A percentile compares a stretch with the other conserved stretches of the same genome.
Conservation (phyloP, 2,888 invertebrate species). For the Phytoseiulus persimilis region DNA sequence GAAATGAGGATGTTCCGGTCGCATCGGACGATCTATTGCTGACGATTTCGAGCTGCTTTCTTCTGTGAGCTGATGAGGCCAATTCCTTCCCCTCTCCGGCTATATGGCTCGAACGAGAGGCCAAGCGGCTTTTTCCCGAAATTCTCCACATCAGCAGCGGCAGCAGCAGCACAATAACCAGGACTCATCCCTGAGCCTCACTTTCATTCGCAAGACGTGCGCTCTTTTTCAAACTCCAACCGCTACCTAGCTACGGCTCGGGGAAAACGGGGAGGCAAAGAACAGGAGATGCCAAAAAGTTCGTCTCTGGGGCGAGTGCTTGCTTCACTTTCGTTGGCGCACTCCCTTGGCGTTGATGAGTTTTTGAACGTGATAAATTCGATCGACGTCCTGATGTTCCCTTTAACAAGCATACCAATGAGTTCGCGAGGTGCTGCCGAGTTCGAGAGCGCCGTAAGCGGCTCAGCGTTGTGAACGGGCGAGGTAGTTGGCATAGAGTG, state of each 20-base stretch:
- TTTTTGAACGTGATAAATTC: slow-evolving; percentile 5
- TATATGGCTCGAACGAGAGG: not conserved
- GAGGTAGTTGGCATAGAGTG: not conserved
- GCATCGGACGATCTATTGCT: not conserved
- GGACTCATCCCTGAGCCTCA: not conserved
- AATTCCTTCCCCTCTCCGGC: not conserved
- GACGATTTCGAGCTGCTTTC: not conserved
- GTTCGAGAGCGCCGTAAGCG: not conserved
- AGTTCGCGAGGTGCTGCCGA: not conserved
- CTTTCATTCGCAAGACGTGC: not conserved
- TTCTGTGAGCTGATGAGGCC: not conserved
- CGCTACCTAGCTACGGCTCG: not conserved
- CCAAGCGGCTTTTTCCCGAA: not conserved
- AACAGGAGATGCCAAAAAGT: not conserved
- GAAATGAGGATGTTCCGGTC: slow-evolving; percentile 5
- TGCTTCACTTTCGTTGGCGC: not conserved
- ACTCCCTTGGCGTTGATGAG: not conserved
- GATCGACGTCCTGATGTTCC: not conserved
- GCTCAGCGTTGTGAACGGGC: not conserved
- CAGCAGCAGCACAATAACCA: not conserved
- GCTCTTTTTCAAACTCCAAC: not conserved
- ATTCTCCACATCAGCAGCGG: not conserved
- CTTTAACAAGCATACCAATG: not conserved
- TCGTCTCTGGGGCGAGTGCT: not conserved
- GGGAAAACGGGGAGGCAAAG: not conserved